Evolutionary conservation across 2,888 invertebrate species (phyloP), one percentile per base, ranked within the genome.

Genomic region (Lissocephala sabroskyi): DNA sequence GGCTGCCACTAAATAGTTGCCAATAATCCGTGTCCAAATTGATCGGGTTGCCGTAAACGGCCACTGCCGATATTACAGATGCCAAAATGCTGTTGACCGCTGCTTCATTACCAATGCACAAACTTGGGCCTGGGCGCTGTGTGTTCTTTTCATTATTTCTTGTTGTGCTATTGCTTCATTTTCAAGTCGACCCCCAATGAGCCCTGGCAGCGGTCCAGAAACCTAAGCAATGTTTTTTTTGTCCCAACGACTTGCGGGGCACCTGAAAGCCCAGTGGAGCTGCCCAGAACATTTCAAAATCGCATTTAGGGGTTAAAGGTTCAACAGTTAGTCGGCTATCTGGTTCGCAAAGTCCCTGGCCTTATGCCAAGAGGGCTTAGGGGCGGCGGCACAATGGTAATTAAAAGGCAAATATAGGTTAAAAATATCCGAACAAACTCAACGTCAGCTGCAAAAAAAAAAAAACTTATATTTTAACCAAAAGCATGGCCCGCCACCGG

Each of bases 21-120:
- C 74, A 75, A 77, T 80, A 79, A 73, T 75, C 74, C 77, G 68
- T 80, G 76, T 64, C 76, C 74, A 77, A 74, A 76, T 68, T 65
- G 76, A 67, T 65, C 67, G 57, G 58, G 59, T 75, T 65, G 64
- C 80, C 80, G 61, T 80, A 78, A 81, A 81, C 75, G 80, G 80
- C 66, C 75, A 80, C 74, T 62, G 60, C 65, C 74, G 68, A 80
- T 79, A 79, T 79, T 79, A n/a, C n/a, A 66, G 67, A 77, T 65
- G 66, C 71, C 77, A 64, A 77, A 74, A 59, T 63, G 54, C 51
- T 29, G 56, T 16, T 35, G 35, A 16, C 35, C 16, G 10, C 3
- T 16, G 35, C 56, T 58, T 67, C 64, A 71, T 75, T 75, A 68
- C 42, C 55, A 41, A 71, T 63, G 73, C 67, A 66, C 75, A 71